A percentile compares a stretch with the other conserved stretches of the same genome.
Conservation (phyloP, 2,888 invertebrate species). For the Chymomyza fuscimana region DNA sequence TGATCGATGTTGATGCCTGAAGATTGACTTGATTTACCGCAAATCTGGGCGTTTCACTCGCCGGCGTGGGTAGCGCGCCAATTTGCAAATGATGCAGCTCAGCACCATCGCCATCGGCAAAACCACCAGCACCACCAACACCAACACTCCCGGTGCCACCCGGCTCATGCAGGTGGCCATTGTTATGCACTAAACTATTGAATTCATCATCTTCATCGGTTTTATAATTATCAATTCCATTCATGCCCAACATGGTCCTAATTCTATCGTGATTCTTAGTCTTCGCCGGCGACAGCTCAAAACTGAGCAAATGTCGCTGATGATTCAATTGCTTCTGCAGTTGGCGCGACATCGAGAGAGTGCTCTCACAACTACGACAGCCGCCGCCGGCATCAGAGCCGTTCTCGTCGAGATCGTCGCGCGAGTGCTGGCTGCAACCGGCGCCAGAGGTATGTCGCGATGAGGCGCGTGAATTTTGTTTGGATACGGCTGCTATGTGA, state of each 20-base stretch:
- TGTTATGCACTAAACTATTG: constrained; percentile 50
- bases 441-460: constrained; percentile 78
- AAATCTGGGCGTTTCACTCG: constrained; percentile 80
- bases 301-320: constrained; percentile 79
- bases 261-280: constrained; percentile 79
- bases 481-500: constrained; percentile 84
- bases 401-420: constrained; percentile 80
- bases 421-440: constrained; percentile 77
- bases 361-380: constrained; percentile 78
- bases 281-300: constrained; percentile 79
- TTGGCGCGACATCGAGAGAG: constrained; percentile 79
- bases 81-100: constrained; percentile 78
- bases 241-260: constrained; percentile 79
- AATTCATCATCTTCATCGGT: constrained; percentile 68
- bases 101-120: constrained; percentile 73
- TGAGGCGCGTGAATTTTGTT: constrained; percentile 79
- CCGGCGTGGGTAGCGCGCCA: constrained; percentile 80
- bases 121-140: constrained; percentile 30
- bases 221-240: constrained; percentile 76
- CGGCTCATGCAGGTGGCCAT: constrained; percentile 34
- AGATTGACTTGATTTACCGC: constrained; percentile 78
- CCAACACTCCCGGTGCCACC: constrained; percentile 34
- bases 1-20: constrained; percentile 43
- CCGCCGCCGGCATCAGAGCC: constrained; percentile 63
- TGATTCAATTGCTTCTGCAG: constrained; percentile 80